These are phyloP conservation scores for Odobenus rosmarus DNA, from an alignment of 2,113 vertebrate species.

Conservation along the genomic window DNA sequence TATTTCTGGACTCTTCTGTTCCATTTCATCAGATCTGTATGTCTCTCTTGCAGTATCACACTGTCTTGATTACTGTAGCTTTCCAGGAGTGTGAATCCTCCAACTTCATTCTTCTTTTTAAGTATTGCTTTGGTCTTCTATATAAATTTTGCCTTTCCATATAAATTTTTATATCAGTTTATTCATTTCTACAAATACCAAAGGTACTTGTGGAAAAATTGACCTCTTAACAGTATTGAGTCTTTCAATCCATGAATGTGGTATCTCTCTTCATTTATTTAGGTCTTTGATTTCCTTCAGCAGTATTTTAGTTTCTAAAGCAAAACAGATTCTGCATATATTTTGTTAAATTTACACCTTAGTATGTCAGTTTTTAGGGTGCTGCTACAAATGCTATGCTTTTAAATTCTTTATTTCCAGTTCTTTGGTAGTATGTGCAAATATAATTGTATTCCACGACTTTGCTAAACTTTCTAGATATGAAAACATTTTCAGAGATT, in stretches of 20 bases:
- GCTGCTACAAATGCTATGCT: background rate
- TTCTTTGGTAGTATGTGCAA: background rate
- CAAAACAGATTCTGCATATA: background rate
- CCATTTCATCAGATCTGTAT: background rate
- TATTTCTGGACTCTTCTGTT: background rate
- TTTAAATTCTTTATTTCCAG: background rate
- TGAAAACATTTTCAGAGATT: background rate
- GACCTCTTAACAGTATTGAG: background rate
- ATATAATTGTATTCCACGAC: background rate
- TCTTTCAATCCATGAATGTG: background rate
- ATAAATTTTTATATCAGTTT: background rate
- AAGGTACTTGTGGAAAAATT: background rate
- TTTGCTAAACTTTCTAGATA: conserved; percentile 17
- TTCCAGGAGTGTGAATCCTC: background rate
- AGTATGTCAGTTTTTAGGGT: background rate
- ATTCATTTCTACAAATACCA: background rate
- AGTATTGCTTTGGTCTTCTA: background rate
- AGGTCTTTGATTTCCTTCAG: background rate
- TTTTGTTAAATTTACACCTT: background rate
- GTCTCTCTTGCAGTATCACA: background rate
- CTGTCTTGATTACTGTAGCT: background rate
- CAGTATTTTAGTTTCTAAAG: background rate
- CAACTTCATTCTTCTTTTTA: background rate
- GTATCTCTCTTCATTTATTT: background rate
- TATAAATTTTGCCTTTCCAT: background rate